Evolutionary conservation across 2,888 invertebrate species (phyloP).

Genomic region (Brachylomia viminalis): DNA sequence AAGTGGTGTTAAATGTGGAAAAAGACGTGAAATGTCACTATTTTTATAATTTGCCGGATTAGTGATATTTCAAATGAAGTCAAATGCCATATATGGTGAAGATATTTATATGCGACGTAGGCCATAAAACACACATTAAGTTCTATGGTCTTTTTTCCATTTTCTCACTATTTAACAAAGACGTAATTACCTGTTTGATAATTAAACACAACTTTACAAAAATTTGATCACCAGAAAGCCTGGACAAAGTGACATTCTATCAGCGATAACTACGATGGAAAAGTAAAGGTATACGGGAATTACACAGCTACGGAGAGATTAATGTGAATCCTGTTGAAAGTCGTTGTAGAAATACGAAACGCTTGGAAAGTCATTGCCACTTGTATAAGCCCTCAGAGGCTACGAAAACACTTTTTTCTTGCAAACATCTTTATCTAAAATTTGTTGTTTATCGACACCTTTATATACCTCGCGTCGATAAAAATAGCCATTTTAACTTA

Average conservation of each 20-base stretch:
- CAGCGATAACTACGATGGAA: neutral
- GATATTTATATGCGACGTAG: neutral
- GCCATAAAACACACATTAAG: neutral
- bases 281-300: neutral
- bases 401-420: no score
- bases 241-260: neutral
- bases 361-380: no score
- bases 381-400: no score
- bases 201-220: neutral
- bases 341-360: no score
- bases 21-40: no score
- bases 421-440: no score
- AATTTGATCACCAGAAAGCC: neutral
- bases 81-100: neutral
- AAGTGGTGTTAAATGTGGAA: neutral
- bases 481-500: no score
- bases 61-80: neutral
- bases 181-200: no score
- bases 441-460: no score
- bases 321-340: no score
- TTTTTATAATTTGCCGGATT: neutral
- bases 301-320: no score
- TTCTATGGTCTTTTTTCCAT: neutral
- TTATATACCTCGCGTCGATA: no score
- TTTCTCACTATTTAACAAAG: neutral